Base-by-base conservation (phyloP, 92 coral and sea anemone genomes). In the Porites cylindrica region DNA sequence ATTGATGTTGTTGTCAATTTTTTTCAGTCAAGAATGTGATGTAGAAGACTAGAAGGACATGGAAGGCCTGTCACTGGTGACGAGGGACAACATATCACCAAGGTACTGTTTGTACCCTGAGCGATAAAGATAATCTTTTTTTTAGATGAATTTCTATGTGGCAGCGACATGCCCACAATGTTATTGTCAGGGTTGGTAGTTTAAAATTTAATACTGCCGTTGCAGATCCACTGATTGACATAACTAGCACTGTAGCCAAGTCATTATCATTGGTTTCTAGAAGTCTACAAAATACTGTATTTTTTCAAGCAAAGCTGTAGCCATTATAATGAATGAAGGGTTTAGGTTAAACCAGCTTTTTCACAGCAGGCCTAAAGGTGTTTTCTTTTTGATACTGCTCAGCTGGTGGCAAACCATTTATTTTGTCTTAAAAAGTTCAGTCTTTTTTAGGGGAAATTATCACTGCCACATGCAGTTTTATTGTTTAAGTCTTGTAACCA, bases 11-110 rank as follows among this genome's bases (percentile, higher is more conserved):
- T 56, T 10, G 3, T 10, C 17, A n/a, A 63, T 29, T 60, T 66
- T 72, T 74, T 66, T 18, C 43, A 17, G 24, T 67, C 13, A 52
- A 77, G 89, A 83, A 91, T 51, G 79, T 88, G 91, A 86, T 85
- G 89, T 23, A 66, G 86, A 60, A 79, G 51, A 86, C 29, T 12
- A 66, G 75, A 11, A 69, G 71, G 84, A 58, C 71, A 89, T 85
- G 92, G 85, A 81, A 21, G 82, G 88, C 60, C 72, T 87, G 21
- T 81, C 91, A 29, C 68, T 85, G 91, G 70, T 88, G 78, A 78
- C 89, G 2, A 66, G 83, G 64, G 91, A 92, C 71, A 66, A 89
- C n/a, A 19, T 60, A 53, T 76, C 81, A 19, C 82, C 76, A 77
- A 54, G 76, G 89, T 65, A 13, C 17, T 38, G 80, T 43, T 6